These are phyloP conservation scores for Lamellibrachia luymesi DNA, from an alignment of 1,140 invertebrate genomes.

Conservation along the genomic window DNA sequence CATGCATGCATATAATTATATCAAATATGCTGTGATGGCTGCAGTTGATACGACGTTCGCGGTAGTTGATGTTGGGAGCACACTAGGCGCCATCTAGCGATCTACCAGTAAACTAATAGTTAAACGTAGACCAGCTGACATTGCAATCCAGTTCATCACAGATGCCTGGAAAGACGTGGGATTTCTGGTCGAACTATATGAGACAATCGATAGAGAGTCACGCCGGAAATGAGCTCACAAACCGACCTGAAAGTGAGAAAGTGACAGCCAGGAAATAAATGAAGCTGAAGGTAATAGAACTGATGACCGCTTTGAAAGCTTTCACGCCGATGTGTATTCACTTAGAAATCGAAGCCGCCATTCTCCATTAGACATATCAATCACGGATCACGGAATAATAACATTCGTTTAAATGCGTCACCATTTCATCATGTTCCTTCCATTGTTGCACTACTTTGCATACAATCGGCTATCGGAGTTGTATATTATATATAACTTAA, in stretches of 20 bases:
- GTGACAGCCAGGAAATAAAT: not conserved
- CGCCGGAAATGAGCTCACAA: not conserved
- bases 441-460: not conserved
- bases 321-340: slow-evolving; percentile 1
- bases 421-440: not conserved
- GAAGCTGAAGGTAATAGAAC: not conserved
- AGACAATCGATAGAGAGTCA: not conserved
- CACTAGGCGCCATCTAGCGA: not conserved
- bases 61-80: not conserved
- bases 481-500: too few relatives aligned
- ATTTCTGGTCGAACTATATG: too few relatives aligned
- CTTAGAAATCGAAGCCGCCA: not conserved
- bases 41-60: not conserved
- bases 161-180: too few relatives aligned
- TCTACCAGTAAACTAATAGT: not conserved
- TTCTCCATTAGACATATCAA: not conserved
- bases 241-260: slow-evolving; percentile 4
- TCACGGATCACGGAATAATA: not conserved
- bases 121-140: not conserved
- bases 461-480: too few relatives aligned
- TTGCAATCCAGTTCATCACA: not conserved
- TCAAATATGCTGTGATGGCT: not conserved
- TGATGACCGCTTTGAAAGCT: slow-evolving; percentile 4
- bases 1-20: not conserved
- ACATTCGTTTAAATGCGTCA: not conserved